These are phyloP conservation scores for Carettochelys insculpta DNA, from an alignment of 2,113 vertebrate species.

Conservation along the genomic window DNA sequence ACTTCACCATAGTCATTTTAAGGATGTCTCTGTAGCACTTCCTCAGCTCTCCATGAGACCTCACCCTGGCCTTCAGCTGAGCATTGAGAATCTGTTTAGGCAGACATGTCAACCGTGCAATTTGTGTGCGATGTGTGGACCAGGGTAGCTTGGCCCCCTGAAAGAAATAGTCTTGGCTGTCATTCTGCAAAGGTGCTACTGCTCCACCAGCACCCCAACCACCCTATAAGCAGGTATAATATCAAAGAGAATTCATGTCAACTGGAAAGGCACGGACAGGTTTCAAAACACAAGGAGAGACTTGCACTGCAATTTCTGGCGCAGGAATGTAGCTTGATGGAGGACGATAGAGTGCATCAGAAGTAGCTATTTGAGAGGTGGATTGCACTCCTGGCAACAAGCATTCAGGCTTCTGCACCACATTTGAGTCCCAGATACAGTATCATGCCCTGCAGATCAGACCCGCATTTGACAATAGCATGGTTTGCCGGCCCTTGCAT, in stretches of 20 bases:
- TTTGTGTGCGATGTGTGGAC: no score
- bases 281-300: neutral
- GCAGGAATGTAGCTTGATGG: neutral
- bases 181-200: no score
- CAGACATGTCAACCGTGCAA: no score
- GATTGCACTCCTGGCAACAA: neutral
- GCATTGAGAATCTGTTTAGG: no score
- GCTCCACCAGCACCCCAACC: no score
- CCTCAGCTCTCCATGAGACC: no score
- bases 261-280: neutral
- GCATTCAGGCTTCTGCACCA: neutral
- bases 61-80: no score
- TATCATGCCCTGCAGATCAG: neutral
- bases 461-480: neutral
- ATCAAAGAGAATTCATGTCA: neutral
- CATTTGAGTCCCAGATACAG: neutral
- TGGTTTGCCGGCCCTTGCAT: neutral
- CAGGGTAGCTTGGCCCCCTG: no score
- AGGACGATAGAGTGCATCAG: neutral
- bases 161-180: no score
- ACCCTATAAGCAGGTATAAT: no score
- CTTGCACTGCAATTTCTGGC: neutral
- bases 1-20: no score
- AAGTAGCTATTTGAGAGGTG: neutral
- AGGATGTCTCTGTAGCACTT: no score